phyloP scores from a whole-genome alignment of 2,888 invertebrate species.

The Poecilus cupreus region DNA sequence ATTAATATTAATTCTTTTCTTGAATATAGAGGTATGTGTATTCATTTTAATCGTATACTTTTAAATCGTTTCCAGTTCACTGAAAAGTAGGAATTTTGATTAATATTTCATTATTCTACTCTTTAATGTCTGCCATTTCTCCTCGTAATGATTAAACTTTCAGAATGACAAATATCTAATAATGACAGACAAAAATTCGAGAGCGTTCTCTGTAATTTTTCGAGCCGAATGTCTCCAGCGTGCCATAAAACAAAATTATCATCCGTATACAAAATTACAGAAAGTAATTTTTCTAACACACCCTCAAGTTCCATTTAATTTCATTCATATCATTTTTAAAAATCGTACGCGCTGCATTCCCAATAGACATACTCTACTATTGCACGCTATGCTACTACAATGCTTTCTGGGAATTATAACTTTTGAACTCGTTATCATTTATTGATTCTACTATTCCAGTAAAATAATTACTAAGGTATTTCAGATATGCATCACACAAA shows the following conservation, averaged over 20 bases:
- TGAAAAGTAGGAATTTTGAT: not conserved
- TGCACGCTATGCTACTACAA: not conserved
- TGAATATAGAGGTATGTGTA: not conserved
- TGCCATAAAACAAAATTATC: conserved; percentile 28
- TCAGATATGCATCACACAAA: too few species aligned
- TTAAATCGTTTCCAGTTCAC: conserved; percentile 7
- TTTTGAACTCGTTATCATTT: not conserved
- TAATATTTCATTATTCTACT: conserved; percentile 17
- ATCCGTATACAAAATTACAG: not conserved
- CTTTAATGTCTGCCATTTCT: not conserved
- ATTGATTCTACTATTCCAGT: too few species aligned
- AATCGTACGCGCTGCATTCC: conserved; percentile 32
- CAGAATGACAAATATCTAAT: not conserved
- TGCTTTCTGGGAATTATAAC: not conserved
- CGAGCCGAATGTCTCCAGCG: not conserved
- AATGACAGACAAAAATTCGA: not conserved
- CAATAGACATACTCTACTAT: conserved; percentile 12
- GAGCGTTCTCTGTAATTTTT: conserved; percentile 2
- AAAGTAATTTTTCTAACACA: conserved; percentile 21
- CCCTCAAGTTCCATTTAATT: conserved; percentile 36
- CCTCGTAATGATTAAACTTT: not conserved
- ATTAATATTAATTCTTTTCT: conserved; percentile 27
- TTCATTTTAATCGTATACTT: conserved; percentile 1
- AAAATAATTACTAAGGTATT: too few species aligned
- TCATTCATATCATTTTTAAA: conserved; percentile 31